Base-by-base conservation (phyloP, 2,113 vertebrate species). In the Ramphastos sulfuratus region DNA sequence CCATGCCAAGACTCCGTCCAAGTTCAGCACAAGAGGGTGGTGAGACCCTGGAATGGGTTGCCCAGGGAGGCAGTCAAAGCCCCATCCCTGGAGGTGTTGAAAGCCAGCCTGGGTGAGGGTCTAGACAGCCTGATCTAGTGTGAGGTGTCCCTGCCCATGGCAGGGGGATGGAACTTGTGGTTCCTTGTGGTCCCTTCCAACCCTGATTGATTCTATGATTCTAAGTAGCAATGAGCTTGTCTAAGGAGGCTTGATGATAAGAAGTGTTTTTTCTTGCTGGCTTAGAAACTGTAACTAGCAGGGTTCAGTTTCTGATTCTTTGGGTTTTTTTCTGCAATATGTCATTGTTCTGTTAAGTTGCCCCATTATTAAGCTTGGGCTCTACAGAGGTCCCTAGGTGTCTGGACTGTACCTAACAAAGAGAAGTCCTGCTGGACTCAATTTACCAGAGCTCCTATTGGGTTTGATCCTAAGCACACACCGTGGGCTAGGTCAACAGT, bases 191-290 rank as follows among this genome's bases (percentile, higher is more conserved):
- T 46, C 44, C 44, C 44, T 46, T 46, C 17, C 44, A 46, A 46
- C 44, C 16, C 44, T 46, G 44, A 46, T 15, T 46, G 44, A 16
- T 46, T 46, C 44, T 46, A 18, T 46, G 44, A 46, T 46, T 46
- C 44, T 46, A 46, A 17, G 85, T 28, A 93, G 73, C 76, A 94
- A 27, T 69, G 80, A 90, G 82, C 48, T 92, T 81, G 89, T 83
- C 85, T 69, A 65, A 83, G 71, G 63, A 91, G 72, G 17, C 48
- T 70, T 85, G 82, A 60, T 56, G 28, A 9, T 55, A 63, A 71
- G 21, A 81, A 85, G 24, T 64, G 23, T 8, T 64, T 94, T 92
- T 64, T 48, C 60, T 73, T 66, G 54, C 56, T 81, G 69, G 54
- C 18, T 72, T 78, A 89, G 81, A 70, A 87, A 81, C 15, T 9